These are phyloP conservation scores for Anser cygnoides DNA, from an alignment of 2,113 vertebrate genomes.

Conservation along the genomic window DNA sequence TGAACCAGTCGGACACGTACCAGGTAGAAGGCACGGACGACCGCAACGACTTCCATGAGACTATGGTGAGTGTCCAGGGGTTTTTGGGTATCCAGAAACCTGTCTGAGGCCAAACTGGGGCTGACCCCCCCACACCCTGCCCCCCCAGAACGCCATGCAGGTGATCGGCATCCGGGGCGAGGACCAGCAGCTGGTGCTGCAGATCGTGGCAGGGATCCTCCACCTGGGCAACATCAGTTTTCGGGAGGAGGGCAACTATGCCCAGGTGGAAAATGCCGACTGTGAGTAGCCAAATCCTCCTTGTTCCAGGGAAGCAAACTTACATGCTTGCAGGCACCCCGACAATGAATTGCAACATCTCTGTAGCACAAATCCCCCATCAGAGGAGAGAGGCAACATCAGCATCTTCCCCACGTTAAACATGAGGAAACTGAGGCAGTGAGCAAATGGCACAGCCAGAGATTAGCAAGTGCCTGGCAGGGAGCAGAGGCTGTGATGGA, in stretches of 20 bases:
- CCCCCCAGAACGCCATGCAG: constrained; percentile 90
- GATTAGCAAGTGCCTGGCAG: not conserved
- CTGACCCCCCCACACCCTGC: not conserved
- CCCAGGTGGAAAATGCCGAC: constrained; percentile 88
- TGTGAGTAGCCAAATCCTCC: constrained; percentile 78
- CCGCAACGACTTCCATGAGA: constrained; percentile 89
- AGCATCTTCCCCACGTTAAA: fast-evolving
- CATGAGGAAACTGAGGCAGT: not conserved
- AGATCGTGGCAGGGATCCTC: constrained; percentile 91
- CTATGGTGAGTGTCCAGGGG: constrained; percentile 78
- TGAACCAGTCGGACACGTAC: constrained; percentile 94
- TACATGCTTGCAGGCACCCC: fast-evolving
- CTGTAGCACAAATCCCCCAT: not conserved
- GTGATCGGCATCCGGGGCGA: constrained; percentile 87
- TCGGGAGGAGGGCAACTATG: constrained; percentile 92
- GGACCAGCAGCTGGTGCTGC: constrained; percentile 86
- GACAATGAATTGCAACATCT: not conserved
- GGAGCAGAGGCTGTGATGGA: not conserved
- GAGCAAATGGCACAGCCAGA: not conserved
- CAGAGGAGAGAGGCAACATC: not conserved
- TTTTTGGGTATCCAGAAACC: fast-evolving
- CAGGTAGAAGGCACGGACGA: constrained; percentile 94
- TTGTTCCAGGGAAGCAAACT: not conserved
- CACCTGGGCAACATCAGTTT: constrained; percentile 96
- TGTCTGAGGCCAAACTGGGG: fast-evolving